A percentile compares a stretch with the other conserved stretches of the same genome.
Evolutionary conservation across 2,797 vertebrate genomes (phyloP).

Genomic region (Eospalax fontanierii): DNA sequence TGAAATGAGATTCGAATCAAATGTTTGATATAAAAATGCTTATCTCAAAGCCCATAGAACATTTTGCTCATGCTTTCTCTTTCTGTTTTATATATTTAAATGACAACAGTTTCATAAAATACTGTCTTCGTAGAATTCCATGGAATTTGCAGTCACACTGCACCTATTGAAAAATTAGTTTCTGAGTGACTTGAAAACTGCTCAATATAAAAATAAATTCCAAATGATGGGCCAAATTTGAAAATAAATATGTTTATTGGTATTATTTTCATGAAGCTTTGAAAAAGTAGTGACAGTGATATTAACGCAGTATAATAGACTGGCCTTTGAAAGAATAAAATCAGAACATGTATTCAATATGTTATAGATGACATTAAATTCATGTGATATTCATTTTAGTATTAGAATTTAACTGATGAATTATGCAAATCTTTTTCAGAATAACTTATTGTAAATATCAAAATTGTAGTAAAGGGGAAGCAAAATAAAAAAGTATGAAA

Average conservation of each 20-base stretch:
- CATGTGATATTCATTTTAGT: background rate
- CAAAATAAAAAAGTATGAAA: background rate
- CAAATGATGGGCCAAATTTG: background rate
- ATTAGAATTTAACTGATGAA: background rate
- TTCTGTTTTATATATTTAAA: constrained; percentile 57
- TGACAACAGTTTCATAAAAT: constrained; percentile 68
- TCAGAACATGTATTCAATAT: background rate
- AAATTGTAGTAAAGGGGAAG: background rate
- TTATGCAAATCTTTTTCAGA: background rate
- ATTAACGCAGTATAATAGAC: background rate
- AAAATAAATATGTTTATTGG: background rate
- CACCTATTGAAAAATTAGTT: constrained; percentile 10
- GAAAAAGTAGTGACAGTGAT: background rate
- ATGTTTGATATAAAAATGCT: constrained; percentile 30
- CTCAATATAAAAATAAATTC: background rate
- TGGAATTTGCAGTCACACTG: constrained; percentile 16
- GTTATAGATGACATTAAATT: background rate
- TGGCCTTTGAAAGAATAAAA: background rate
- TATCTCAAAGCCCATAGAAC: constrained; percentile 25
- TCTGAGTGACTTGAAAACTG: constrained; percentile 22
- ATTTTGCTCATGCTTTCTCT: constrained; percentile 62
- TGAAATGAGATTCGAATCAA: constrained; percentile 46
- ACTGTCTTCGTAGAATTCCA: constrained; percentile 35
- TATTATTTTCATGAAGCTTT: background rate
- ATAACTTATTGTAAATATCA: background rate